A percentile compares a stretch with the other conserved stretches of the same genome.
These are phyloP conservation scores for Microtus oregoni DNA, from an alignment of 2,113 vertebrate genomes.

Conservation along the genomic window DNA sequence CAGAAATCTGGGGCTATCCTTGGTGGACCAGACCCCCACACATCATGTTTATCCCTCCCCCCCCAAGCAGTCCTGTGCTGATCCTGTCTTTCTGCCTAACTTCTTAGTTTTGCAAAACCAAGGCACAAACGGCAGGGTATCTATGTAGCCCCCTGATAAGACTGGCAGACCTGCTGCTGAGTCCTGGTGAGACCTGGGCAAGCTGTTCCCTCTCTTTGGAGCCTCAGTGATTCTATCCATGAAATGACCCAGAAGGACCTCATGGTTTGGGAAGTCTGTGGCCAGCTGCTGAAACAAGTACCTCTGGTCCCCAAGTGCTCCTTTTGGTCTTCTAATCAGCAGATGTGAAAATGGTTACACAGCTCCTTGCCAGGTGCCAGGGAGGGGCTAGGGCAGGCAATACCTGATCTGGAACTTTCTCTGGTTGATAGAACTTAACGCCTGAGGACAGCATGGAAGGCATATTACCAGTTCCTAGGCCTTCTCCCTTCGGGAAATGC, in stretches of 20 bases:
- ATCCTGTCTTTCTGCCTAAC: background rate
- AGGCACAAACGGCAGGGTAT: background rate
- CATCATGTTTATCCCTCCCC: background rate
- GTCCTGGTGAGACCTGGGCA: background rate
- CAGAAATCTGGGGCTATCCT: background rate
- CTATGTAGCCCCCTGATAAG: background rate
- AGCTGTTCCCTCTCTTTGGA: background rate
- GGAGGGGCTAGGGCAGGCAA: background rate
- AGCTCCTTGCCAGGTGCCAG: background rate
- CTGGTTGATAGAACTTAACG: background rate
- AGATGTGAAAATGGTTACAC: background rate
- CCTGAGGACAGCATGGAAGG: background rate
- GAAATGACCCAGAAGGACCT: background rate
- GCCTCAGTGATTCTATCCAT: background rate
- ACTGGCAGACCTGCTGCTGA: background rate
- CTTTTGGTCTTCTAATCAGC: background rate
- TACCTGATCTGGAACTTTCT: background rate
- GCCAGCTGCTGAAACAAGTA: background rate
- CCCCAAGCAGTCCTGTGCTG: background rate
- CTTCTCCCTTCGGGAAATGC: background rate
- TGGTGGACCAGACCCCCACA: background rate
- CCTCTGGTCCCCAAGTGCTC: background rate
- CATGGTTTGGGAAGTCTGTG: background rate
- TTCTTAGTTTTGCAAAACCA: background rate
- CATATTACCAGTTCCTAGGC: background rate